phyloP scores from a whole-genome alignment of 1,140 invertebrate genomes.

The Dendroctonus valens region DNA sequence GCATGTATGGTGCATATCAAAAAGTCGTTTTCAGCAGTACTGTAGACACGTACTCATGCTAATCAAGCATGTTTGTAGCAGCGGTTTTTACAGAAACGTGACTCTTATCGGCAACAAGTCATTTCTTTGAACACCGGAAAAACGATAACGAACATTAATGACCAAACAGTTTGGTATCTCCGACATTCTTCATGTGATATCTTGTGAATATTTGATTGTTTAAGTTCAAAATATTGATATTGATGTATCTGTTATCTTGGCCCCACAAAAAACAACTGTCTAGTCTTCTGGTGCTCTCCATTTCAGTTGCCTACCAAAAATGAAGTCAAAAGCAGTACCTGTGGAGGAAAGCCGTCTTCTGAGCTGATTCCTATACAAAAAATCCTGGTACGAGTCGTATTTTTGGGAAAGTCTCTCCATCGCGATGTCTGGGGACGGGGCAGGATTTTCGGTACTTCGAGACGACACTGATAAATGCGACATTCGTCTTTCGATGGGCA shows the following conservation, averaged over 20 bases:
- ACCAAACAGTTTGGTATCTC: too few species aligned
- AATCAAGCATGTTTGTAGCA: too few species aligned
- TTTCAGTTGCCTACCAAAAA: too few species aligned
- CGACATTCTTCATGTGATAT: too few species aligned
- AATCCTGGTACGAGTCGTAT: constrained; percentile 47
- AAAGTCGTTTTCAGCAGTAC: too few species aligned
- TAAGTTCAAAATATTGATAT: too few species aligned
- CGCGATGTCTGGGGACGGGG: constrained; percentile 35
- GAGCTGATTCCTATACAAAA: constrained; percentile 41
- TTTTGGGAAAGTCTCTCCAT: constrained; percentile 44
- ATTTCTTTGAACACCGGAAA: constrained; percentile 9
- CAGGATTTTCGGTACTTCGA: constrained; percentile 43
- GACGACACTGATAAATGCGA: constrained; percentile 43
- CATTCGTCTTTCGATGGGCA: constrained; percentile 41
- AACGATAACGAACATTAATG: background rate
- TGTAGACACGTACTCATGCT: too few species aligned
- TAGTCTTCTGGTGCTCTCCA: too few species aligned
- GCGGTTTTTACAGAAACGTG: background rate
- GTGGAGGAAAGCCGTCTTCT: constrained; percentile 34
- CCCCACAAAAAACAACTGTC: too few species aligned
- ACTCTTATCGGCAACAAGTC: background rate
- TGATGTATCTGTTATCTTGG: too few species aligned
- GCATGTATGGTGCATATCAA: too few species aligned
- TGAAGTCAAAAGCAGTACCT: background rate
- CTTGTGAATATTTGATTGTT: too few species aligned